Conservation (phyloP, 2,888 invertebrate genomes). For the Atrina japonica region DNA sequence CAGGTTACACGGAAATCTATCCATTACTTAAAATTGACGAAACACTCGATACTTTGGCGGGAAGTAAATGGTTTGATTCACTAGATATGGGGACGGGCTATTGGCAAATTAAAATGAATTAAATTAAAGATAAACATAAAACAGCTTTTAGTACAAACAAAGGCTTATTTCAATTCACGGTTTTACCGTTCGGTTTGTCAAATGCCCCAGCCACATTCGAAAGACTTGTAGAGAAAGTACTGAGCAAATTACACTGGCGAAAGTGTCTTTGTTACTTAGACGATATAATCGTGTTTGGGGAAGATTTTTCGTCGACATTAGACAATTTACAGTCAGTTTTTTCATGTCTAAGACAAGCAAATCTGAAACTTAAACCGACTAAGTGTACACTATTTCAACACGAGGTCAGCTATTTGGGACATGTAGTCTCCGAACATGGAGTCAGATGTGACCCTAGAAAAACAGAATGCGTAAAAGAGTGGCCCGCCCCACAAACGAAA, state of each 20-base stretch:
- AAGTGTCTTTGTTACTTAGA: conserved; percentile 36
- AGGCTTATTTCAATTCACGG: conserved; percentile 18
- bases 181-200: conserved; percentile 32
- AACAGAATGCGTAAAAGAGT: conserved; percentile 7
- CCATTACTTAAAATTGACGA: conserved; percentile 4
- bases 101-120: conserved; percentile 20
- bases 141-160: conserved; percentile 22
- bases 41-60: background rate
- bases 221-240: conserved; percentile 18
- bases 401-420: conserved; percentile 17
- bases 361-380: conserved; percentile 24
- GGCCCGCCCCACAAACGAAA: background rate
- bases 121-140: conserved; percentile 23
- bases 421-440: conserved; percentile 10
- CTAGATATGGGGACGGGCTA: background rate
- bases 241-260: conserved; percentile 13
- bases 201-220: conserved; percentile 32
- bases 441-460: conserved; percentile 19
- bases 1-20: background rate
- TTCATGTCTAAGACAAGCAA: conserved; percentile 9
- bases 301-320: conserved; percentile 4
- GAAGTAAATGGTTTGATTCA: background rate
- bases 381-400: conserved; percentile 23
- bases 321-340: conserved; percentile 23
- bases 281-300: conserved; percentile 30